These are phyloP conservation scores for Micromesistius poutassou DNA, from an alignment of 2,797 vertebrate species.

Conservation along the genomic window DNA sequence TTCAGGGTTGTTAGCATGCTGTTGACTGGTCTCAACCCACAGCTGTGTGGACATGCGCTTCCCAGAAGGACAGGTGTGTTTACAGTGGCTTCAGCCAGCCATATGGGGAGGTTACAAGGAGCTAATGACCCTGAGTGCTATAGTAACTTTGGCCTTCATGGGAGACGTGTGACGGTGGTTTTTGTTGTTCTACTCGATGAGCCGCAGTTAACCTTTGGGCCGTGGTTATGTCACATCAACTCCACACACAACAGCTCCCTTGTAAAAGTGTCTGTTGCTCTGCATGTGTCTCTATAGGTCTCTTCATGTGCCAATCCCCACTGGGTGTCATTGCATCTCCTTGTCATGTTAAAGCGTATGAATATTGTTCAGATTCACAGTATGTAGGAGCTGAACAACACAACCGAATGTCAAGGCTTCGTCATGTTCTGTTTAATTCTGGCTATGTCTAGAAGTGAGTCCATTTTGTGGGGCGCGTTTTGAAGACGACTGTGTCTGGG, in stretches of 20 bases:
- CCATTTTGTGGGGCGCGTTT: background rate
- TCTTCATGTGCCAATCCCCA: background rate
- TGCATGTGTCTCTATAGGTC: background rate
- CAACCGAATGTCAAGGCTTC: no score
- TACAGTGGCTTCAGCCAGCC: background rate
- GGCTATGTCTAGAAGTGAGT: background rate
- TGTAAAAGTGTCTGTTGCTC: background rate
- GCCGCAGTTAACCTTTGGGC: constrained; percentile 43
- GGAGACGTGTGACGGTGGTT: background rate
- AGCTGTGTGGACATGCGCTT: background rate
- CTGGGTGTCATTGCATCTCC: background rate
- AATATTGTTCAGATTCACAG: no score
- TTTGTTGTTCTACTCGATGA: background rate
- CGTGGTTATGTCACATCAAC: constrained; percentile 26
- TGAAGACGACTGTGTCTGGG: background rate
- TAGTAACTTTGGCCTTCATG: background rate
- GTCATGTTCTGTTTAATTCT: no score
- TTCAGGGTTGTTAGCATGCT: background rate
- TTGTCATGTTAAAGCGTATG: no score
- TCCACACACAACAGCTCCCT: constrained; percentile 37
- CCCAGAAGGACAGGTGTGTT: background rate
- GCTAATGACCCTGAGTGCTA: background rate
- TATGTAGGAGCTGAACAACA: no score
- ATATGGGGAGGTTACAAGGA: background rate
- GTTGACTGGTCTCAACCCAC: background rate